Conservation (phyloP, 2,797 vertebrate species). For the Typhlichthys eigenmanni region DNA sequence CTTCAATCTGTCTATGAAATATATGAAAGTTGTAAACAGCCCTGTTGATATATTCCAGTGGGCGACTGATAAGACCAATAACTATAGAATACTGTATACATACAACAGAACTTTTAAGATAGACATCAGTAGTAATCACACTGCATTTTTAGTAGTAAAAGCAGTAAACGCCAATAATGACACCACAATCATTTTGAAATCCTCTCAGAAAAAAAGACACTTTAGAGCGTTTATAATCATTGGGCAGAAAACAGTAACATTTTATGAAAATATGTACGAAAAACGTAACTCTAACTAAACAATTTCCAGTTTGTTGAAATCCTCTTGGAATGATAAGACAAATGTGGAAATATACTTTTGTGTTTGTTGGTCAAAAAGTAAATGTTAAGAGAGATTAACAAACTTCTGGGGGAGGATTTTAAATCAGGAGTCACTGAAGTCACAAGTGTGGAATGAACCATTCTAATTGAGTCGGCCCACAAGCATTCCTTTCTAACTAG, state of each 20-base stretch:
- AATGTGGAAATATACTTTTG: too few species aligned
- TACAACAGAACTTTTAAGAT: conserved; percentile 74
- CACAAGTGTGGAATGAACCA: conserved; percentile 70
- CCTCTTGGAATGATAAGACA: conserved; percentile 6
- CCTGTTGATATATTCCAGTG: conserved; percentile 76
- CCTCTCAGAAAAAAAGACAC: conserved; percentile 55
- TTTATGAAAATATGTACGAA: conserved; percentile 41
- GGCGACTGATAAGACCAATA: conserved; percentile 75
- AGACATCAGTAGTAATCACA: conserved; percentile 78
- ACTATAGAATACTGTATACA: conserved; percentile 67
- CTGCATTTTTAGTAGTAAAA: conserved; percentile 74
- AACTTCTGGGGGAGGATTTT: conserved; percentile 52
- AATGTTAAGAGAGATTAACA: conserved; percentile 46
- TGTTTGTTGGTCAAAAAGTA: conserved; percentile 51
- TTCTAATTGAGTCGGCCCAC: conserved; percentile 60
- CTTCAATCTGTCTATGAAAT: conserved; percentile 78
- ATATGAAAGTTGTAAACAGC: conserved; percentile 78
- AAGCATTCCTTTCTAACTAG: conserved; percentile 57
- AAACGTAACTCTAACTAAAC: conserved; percentile 52
- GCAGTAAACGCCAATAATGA: conserved; percentile 42
- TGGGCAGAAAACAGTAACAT: conserved; percentile 62
- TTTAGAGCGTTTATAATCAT: conserved; percentile 53
- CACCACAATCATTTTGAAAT: conserved; percentile 43
- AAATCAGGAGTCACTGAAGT: conserved; percentile 66
- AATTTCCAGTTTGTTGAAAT: conserved; percentile 45